Evolutionary conservation across 2,797 vertebrate species (phyloP), one percentile per base, ranked within the genome.

Genomic region (Loris lydekkerianus): DNA sequence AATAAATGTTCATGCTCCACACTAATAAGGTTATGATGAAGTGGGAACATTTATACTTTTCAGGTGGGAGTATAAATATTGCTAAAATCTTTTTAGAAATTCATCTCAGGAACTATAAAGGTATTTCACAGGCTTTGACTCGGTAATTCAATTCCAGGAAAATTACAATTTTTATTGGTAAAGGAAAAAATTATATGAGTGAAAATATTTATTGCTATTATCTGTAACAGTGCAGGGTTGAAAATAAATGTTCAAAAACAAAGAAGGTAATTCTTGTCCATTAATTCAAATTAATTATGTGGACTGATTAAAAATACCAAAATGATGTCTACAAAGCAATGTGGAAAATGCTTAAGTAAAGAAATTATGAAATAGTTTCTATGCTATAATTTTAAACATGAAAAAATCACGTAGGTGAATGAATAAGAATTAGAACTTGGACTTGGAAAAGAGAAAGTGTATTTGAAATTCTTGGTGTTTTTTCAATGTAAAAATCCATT

Each of bases 181-280:
- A 78, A 77, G 84, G 46, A 81, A 88, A 93, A 90, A 96, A 76
- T 80, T 78, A 84, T 7, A 91, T 25, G 23, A 56, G 69, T 61
- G 25, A 85, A 77, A 76, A 89, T 89, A 95, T 83, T 93, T 93
- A 53, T 53, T 92, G 80, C 27, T 78, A 5, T 73, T 86, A 89
- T 67, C 92, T 70, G 86, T 83, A 70, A 46, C 34, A 60, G 21
- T 70, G 5, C 15, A 90, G 80, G 75, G 27, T 84, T 85, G 49
- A 85, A 84, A 95, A 93, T 53, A 60, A 96, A 83, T 92, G 37
- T 60, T 95, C 34, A 86, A 25, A 58, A 89, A 58, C 63, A 89
- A 83, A 78, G 46, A 23, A 73, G 23, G 13, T 86, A 82, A 89
- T 82, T 92, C 25, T 93, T 21, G 23, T 85, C 25, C 31, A 94